A percentile compares a stretch with the other conserved stretches of the same genome.
These are phyloP conservation scores for Pentamera pediparva DNA, from an alignment of 53 echinoderm and acorn worm genomes.

Conservation along the genomic window DNA sequence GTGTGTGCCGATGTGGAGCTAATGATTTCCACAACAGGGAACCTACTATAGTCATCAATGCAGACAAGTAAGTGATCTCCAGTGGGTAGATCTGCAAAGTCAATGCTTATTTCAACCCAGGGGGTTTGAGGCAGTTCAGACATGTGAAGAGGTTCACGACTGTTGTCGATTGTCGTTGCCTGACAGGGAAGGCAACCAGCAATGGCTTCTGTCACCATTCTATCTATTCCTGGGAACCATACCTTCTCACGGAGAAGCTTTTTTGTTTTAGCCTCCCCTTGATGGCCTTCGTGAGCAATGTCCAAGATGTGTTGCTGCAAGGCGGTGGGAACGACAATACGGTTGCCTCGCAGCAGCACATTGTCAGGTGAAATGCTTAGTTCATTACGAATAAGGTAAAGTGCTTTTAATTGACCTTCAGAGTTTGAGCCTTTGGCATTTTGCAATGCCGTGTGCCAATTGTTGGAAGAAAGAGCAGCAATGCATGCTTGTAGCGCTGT, in stretches of 20 bases:
- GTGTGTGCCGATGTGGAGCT: slow-evolving; percentile 50
- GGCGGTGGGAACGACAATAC: slow-evolving; percentile 48
- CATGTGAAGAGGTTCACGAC: slow-evolving; percentile 51
- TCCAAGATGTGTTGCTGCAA: slow-evolving; percentile 42
- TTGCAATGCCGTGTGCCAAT: background rate
- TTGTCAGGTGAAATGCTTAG: slow-evolving; percentile 33
- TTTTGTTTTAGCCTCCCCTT: slow-evolving; percentile 63
- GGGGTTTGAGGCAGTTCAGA: slow-evolving; percentile 38
- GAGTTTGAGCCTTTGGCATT: background rate
- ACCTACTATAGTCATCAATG: slow-evolving; percentile 60
- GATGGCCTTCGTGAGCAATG: slow-evolving; percentile 68
- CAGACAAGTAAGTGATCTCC: slow-evolving; percentile 61
- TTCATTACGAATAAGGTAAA: slow-evolving; percentile 44
- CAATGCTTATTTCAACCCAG: slow-evolving; percentile 64
- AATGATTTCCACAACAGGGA: slow-evolving; percentile 55
- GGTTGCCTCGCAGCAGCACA: slow-evolving; percentile 50
- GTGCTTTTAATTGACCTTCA: slow-evolving; percentile 21
- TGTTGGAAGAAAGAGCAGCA: slow-evolving; percentile 18
- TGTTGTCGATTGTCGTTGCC: slow-evolving; percentile 36
- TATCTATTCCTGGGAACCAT: slow-evolving; percentile 65
- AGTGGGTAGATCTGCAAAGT: slow-evolving; percentile 53
- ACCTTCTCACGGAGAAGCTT: slow-evolving; percentile 49
- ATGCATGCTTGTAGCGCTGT: slow-evolving; percentile 32
- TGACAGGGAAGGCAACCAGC: slow-evolving; percentile 53
- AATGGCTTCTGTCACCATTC: slow-evolving; percentile 36